Conservation (phyloP, 1,140 invertebrate species). For the Myzus persicae region DNA sequence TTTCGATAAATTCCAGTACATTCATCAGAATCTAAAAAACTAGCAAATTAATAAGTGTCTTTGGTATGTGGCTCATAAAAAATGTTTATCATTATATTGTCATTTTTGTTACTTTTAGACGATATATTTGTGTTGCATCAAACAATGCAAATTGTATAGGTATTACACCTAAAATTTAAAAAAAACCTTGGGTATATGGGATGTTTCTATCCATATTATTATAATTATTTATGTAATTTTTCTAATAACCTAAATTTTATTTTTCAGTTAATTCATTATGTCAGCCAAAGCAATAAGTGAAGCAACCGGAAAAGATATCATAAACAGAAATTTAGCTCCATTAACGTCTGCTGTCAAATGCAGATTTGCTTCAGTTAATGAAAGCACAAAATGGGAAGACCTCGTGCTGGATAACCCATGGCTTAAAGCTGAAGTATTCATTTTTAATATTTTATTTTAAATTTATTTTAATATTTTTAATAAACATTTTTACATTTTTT, state of each 20-base stretch:
- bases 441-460: background rate
- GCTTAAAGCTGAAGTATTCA: slow-evolving; percentile 77
- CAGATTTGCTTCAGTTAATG: slow-evolving; percentile 82
- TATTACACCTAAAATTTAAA: too few species aligned
- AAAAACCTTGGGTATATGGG: too few species aligned
- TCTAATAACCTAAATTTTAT: slow-evolving; percentile 32
- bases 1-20: too few species aligned
- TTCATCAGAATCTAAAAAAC: too few species aligned
- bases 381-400: slow-evolving; percentile 81
- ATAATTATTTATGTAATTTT: background rate
- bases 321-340: slow-evolving; percentile 82
- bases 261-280: slow-evolving; percentile 70
- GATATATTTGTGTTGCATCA: too few species aligned
- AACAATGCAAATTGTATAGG: too few species aligned
- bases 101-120: too few species aligned
- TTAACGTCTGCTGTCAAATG: slow-evolving; percentile 78
- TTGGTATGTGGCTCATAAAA: too few species aligned
- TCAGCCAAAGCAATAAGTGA: slow-evolving; percentile 98
- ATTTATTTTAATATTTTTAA: background rate
- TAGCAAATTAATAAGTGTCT: too few species aligned
- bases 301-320: slow-evolving; percentile 92
- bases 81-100: too few species aligned
- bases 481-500: slow-evolving; percentile 62
- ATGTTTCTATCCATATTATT: background rate
- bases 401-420: slow-evolving; percentile 83